A percentile compares a stretch with the other conserved stretches of the same genome.
These are phyloP conservation scores for Oryctes rhinoceros DNA, from an alignment of 1,140 invertebrate species.

Conservation along the genomic window DNA sequence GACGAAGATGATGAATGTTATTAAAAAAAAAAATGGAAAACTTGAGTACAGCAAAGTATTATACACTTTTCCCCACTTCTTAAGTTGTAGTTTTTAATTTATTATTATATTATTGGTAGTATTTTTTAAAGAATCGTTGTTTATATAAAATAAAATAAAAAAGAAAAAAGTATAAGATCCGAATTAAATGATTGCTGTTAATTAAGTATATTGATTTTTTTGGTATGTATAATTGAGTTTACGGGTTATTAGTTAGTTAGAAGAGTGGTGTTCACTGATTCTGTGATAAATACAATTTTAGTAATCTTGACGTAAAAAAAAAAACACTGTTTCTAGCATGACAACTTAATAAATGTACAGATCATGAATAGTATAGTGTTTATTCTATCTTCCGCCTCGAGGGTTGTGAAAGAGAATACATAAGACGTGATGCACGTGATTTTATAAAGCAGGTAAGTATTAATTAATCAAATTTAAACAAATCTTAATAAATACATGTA, in stretches of 20 bases:
- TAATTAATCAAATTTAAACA: too few relatives aligned
- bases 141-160: constrained; percentile 25
- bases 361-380: constrained; percentile 43
- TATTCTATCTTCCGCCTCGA: neutral
- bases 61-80: constrained; percentile 29
- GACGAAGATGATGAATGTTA: constrained; percentile 23
- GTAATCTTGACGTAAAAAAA: constrained; percentile 58
- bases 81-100: constrained; percentile 40
- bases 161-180: constrained; percentile 26
- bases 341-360: constrained; percentile 60
- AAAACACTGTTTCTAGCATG: constrained; percentile 60
- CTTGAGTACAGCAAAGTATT: constrained; percentile 31
- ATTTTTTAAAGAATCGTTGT: constrained; percentile 37
- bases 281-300: constrained; percentile 61
- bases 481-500: too few relatives aligned
- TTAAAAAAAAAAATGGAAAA: neutral
- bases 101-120: constrained; percentile 38
- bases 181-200: constrained; percentile 38
- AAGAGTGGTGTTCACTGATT: constrained; percentile 60
- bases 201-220: constrained; percentile 45
- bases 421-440: neutral
- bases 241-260: constrained; percentile 59
- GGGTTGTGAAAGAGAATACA: neutral
- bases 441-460: neutral
- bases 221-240: constrained; percentile 47